Conservation (phyloP, 2,888 invertebrate genomes). For the Exocentrus adspersus region DNA sequence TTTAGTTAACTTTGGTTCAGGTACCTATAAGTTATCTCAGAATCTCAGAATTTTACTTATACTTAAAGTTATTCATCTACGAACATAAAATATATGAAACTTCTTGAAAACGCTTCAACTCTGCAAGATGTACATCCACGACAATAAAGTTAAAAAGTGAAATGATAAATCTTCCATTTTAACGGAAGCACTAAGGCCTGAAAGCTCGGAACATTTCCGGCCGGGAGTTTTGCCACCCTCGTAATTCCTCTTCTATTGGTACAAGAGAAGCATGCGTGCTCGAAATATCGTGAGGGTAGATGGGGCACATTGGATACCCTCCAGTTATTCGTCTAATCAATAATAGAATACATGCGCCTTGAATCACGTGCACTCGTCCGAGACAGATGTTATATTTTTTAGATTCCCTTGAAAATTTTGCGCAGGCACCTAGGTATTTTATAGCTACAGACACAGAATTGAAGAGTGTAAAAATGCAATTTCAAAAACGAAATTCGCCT, state of each 20-base stretch:
- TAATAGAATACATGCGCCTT: constrained; percentile 55
- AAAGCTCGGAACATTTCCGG: constrained; percentile 59
- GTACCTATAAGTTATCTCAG: too few species aligned
- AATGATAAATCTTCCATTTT: constrained; percentile 58
- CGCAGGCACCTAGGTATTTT: neutral
- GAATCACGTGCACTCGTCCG: constrained; percentile 11
- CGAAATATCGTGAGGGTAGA: constrained; percentile 18
- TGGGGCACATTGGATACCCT: constrained; percentile 34
- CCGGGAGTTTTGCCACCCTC: constrained; percentile 53
- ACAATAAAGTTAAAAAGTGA: constrained; percentile 39
- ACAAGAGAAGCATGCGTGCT: constrained; percentile 47
- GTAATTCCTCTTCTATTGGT: constrained; percentile 51
- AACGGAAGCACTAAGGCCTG: constrained; percentile 60
- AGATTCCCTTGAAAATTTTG: too few species aligned
- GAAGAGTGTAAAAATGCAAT: too few species aligned
- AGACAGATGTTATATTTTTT: too few species aligned
- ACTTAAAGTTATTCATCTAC: too few species aligned
- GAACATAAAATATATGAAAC: neutral
- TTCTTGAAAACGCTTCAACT: neutral
- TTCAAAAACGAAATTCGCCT: too few species aligned
- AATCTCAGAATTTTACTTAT: too few species aligned
- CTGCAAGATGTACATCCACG: constrained; percentile 14
- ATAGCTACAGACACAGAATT: neutral
- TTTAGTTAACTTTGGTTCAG: too few species aligned
- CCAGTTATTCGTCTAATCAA: constrained; percentile 51